phyloP scores from a whole-genome alignment of 2,113 vertebrate genomes.

The Oreotrochilus melanogaster region DNA sequence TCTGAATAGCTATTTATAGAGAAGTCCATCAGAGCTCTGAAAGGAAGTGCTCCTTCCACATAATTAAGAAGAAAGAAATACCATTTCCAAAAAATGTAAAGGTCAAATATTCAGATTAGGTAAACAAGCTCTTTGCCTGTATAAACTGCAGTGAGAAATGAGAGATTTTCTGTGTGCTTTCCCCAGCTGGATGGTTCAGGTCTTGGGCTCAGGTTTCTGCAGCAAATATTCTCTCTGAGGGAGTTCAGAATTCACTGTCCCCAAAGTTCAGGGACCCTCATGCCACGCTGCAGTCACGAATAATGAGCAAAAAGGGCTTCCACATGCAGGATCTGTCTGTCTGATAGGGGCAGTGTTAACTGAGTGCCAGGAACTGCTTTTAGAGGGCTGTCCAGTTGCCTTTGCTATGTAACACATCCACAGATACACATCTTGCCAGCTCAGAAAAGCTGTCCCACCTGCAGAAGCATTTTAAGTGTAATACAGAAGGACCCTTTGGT shows the following conservation, averaged over 20 bases:
- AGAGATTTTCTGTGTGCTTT: background rate
- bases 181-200: background rate
- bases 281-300: accelerated
- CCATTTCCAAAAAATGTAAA: slow-evolving; percentile 45
- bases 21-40: slow-evolving; percentile 41
- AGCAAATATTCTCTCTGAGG: background rate
- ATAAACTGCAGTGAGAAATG: background rate
- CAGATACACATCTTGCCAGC: background rate
- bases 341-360: background rate
- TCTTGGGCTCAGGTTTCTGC: background rate
- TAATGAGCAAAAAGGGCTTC: background rate
- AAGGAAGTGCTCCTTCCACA: slow-evolving; percentile 30
- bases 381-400: background rate
- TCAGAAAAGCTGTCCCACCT: background rate
- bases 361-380: background rate
- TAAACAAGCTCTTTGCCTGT: slow-evolving; percentile 45
- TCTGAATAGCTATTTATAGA: slow-evolving; percentile 80
- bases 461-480: background rate
- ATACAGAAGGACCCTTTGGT: background rate
- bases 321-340: background rate
- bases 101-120: slow-evolving; percentile 55
- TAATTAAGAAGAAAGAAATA: slow-evolving; percentile 34
- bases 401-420: background rate
- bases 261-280: background rate
- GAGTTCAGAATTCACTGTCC: background rate